Evolutionary conservation across 2,113 vertebrate species (phyloP).

Genomic region (Phylloscopus whistleri): DNA sequence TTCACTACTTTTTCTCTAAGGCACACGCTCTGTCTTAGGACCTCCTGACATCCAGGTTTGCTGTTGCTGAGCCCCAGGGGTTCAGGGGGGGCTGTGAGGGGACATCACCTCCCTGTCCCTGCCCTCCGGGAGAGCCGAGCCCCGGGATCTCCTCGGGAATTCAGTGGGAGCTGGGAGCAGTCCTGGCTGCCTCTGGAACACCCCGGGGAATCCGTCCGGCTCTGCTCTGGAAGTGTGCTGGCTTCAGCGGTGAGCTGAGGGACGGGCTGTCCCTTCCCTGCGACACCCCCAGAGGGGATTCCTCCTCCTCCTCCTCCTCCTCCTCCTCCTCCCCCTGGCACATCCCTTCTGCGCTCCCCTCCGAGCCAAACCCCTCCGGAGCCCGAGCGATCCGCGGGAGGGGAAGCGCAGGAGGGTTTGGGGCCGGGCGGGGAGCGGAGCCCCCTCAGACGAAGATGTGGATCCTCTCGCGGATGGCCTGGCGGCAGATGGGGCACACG

Average conservation of each 20-base stretch:
- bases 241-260: accelerated
- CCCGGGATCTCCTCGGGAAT: accelerated
- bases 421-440: neutral
- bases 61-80: neutral
- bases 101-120: neutral
- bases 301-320: neutral
- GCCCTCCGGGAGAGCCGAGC: neutral
- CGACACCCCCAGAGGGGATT: neutral
- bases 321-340: neutral
- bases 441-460: conserved; percentile 88
- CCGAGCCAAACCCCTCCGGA: neutral
- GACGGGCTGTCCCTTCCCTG: neutral
- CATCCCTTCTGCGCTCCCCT: neutral
- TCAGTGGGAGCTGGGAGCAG: neutral
- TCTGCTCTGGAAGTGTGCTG: neutral
- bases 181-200: neutral
- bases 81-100: neutral
- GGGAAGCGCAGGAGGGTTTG: neutral
- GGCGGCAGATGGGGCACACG: conserved; percentile 94
- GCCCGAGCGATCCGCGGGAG: neutral
- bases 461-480: conserved; percentile 93
- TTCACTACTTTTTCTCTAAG: conserved; percentile 63
- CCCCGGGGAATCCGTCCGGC: accelerated
- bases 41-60: neutral
- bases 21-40: conserved; percentile 39